These are phyloP conservation scores for Orthonyx spaldingii DNA, from an alignment of 2,113 vertebrate species.

Conservation along the genomic window DNA sequence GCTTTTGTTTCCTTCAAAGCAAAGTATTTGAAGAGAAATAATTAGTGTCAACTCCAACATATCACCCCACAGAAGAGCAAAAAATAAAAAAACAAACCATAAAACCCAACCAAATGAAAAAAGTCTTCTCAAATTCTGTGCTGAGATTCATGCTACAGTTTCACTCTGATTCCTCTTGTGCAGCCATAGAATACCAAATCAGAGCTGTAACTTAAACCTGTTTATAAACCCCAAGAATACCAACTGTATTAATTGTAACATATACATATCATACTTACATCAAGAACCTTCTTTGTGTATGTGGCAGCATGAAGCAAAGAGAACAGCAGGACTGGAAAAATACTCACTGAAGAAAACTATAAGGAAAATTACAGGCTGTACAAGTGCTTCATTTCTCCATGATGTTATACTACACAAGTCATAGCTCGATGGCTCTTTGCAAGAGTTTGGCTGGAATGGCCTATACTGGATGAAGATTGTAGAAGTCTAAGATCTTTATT, in stretches of 20 bases:
- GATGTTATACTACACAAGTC: neutral
- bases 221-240: neutral
- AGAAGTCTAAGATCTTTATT: neutral
- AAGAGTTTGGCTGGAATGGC: neutral
- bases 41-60: neutral
- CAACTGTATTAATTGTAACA: neutral
- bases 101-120: neutral
- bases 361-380: conserved; percentile 72
- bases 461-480: neutral
- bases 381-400: neutral
- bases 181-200: neutral
- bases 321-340: conserved; percentile 95
- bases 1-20: neutral
- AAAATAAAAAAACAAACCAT: neutral
- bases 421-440: neutral
- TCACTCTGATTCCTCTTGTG: neutral
- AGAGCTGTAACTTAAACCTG: neutral
- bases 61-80: neutral
- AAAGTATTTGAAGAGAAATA: neutral
- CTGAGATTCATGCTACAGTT: neutral
- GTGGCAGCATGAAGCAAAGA: conserved; percentile 97
- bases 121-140: neutral
- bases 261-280: conserved; percentile 81
- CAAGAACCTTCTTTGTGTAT: conserved; percentile 94
- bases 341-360: conserved; percentile 87